These are phyloP conservation scores for Apteryx owenii DNA, from an alignment of 2,113 vertebrate genomes.

Conservation along the genomic window DNA sequence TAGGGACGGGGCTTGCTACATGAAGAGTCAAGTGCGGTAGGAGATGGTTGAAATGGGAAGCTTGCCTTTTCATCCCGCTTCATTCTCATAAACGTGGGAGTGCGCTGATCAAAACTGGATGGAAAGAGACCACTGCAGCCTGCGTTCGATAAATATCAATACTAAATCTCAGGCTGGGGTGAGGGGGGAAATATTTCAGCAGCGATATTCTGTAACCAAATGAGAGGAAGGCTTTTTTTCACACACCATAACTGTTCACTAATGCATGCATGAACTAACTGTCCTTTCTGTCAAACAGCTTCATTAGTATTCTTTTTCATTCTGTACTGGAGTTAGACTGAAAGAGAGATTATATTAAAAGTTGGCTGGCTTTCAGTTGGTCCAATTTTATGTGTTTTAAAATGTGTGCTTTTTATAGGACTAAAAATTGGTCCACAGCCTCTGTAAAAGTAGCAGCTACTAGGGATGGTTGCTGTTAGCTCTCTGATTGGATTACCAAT, in stretches of 20 bases:
- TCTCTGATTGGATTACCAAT: not conserved
- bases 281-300: slow-evolving; percentile 61
- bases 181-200: slow-evolving; percentile 13
- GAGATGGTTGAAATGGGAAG: not conserved
- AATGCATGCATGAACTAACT: slow-evolving; percentile 65
- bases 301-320: slow-evolving; percentile 69
- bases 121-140: not conserved
- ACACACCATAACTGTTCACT: slow-evolving; percentile 59
- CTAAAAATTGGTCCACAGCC: not conserved
- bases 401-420: slow-evolving; percentile 29
- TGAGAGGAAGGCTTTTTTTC: slow-evolving; percentile 39
- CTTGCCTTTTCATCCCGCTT: slow-evolving; percentile 44
- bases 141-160: not conserved
- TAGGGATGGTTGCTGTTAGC: not conserved
- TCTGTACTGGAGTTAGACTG: slow-evolving; percentile 41
- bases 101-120: not conserved
- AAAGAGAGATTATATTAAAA: slow-evolving; percentile 41
- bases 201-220: slow-evolving; percentile 41
- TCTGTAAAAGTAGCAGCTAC: not conserved
- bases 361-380: slow-evolving; percentile 55
- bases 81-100: not conserved
- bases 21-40: not conserved
- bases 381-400: slow-evolving; percentile 43
- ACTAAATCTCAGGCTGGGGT: not conserved
- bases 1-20: slow-evolving; percentile 16